Conservation (phyloP, 2,888 invertebrate species). For the Eupithecia dodoneata region DNA sequence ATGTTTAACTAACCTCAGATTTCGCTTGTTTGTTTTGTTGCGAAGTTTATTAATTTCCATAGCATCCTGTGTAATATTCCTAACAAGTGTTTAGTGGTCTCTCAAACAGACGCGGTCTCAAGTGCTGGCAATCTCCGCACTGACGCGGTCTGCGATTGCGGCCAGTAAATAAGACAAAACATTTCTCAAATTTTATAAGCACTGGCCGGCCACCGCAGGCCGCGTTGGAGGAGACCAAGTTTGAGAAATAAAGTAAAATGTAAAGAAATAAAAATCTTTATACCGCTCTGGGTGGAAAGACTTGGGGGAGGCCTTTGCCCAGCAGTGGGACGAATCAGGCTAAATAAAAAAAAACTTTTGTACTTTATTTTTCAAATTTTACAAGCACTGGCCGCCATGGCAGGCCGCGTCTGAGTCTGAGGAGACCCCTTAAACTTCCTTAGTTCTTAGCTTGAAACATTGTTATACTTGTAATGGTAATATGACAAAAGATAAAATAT, state of each 20-base stretch:
- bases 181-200: not conserved
- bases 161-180: not conserved
- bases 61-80: not conserved
- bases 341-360: too few species aligned
- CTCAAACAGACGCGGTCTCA: too few species aligned
- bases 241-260: too few species aligned
- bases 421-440: not conserved
- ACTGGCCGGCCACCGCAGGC: not conserved
- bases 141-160: not conserved
- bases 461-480: too few species aligned
- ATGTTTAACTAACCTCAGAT: not conserved
- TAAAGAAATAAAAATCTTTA: too few species aligned
- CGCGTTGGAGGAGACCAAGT: too few species aligned
- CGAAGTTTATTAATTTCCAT: not conserved
- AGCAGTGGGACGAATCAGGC: too few species aligned
- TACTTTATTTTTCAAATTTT: too few species aligned
- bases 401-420: not conserved
- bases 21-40: not conserved
- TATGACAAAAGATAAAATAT: too few species aligned
- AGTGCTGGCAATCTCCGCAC: not conserved
- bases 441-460: not conserved
- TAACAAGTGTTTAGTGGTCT: not conserved
- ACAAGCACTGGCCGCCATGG: too few species aligned
- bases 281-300: too few species aligned
- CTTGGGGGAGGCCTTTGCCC: too few species aligned